Evolutionary conservation across 2,888 invertebrate genomes (phyloP).

Genomic region (Phaonia tiefii): DNA sequence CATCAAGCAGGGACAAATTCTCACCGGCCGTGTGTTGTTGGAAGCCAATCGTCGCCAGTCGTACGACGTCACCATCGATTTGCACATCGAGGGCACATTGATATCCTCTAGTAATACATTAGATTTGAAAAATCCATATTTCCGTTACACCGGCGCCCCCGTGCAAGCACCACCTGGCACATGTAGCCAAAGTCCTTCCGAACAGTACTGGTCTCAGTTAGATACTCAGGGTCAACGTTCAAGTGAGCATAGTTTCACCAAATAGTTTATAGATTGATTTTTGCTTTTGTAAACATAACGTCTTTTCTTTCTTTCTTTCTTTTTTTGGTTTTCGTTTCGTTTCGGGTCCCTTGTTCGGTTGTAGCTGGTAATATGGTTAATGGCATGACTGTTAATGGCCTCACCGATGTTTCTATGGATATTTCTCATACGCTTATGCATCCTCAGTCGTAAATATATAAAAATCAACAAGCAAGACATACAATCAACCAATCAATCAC

Average conservation of each 20-base stretch:
- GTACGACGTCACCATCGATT: conserved; percentile 98
- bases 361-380: conserved; percentile 87
- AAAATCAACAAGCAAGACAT: conserved; percentile 25
- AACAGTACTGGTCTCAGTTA: conserved; percentile 93
- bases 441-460: conserved; percentile 70
- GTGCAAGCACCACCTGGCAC: conserved; percentile 96
- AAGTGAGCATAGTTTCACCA: conserved; percentile 67
- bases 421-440: conserved; percentile 82
- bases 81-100: conserved; percentile 93
- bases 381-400: conserved; percentile 88
- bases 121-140: conserved; percentile 99
- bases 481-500: conserved; percentile 38
- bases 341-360: conserved; percentile 41
- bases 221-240: conserved; percentile 84
- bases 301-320: conserved; percentile 35
- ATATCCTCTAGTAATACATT: conserved; percentile 93
- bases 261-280: conserved; percentile 50
- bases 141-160: conserved; percentile 96
- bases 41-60: conserved; percentile 98
- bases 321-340: not conserved
- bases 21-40: conserved; percentile 93
- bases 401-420: conserved; percentile 88
- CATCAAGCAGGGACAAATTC: conserved; percentile 94
- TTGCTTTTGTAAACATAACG: conserved; percentile 47
- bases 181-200: conserved; percentile 94